These are phyloP conservation scores for Choloepus hoffmanni DNA, from an alignment of 2,113 vertebrate genomes.

Conservation along the genomic window DNA sequence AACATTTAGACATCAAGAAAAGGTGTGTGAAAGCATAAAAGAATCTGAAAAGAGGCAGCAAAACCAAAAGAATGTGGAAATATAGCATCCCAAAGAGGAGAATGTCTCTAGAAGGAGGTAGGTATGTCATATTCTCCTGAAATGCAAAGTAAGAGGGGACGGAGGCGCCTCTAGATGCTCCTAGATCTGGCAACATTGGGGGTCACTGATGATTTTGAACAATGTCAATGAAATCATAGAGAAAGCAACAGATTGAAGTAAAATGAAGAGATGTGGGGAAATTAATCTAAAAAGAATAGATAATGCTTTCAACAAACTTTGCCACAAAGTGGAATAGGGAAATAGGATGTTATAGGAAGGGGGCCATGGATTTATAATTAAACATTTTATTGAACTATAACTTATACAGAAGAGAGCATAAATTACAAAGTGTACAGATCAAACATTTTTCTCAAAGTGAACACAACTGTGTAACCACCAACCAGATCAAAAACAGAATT, in stretches of 20 bases:
- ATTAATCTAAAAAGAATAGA: background rate
- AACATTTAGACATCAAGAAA: background rate
- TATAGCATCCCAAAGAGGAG: background rate
- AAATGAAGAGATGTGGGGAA: background rate
- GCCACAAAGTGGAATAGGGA: background rate
- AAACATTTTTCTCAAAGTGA: background rate
- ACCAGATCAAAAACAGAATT: background rate
- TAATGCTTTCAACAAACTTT: background rate
- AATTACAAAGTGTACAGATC: background rate
- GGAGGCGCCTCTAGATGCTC: background rate
- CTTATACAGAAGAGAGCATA: background rate
- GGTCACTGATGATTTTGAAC: background rate
- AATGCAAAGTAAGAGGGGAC: background rate
- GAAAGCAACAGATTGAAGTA: background rate
- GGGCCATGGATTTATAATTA: background rate
- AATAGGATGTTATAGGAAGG: background rate
- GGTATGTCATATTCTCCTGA: background rate
- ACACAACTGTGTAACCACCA: background rate
- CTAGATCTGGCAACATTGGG: background rate
- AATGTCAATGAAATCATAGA: background rate
- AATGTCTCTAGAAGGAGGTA: background rate
- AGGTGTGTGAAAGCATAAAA: background rate
- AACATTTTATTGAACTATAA: background rate
- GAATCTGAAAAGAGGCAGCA: background rate
- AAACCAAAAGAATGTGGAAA: background rate